phyloP scores from a whole-genome alignment of 1,140 invertebrate species.

The Leptinotarsa undecemlineata region DNA sequence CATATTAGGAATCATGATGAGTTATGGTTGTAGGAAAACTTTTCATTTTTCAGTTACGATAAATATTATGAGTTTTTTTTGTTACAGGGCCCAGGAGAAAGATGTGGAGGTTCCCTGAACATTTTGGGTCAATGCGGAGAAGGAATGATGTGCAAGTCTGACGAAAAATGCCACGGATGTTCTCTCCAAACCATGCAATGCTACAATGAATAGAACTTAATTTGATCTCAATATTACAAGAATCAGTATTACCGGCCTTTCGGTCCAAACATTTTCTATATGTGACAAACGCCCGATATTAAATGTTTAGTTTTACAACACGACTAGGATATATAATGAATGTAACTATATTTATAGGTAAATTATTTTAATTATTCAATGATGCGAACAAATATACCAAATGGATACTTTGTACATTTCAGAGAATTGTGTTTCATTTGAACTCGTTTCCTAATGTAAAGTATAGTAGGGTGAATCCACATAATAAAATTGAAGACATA shows the following conservation, averaged over 20 bases:
- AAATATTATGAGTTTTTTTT: background rate
- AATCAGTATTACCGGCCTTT: constrained; percentile 40
- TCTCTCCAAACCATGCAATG: constrained; percentile 43
- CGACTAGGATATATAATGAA: background rate
- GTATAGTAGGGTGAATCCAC: background rate
- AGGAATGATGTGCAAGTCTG: constrained; percentile 57
- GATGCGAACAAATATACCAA: constrained; percentile 7
- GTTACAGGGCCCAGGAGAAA: constrained; percentile 59
- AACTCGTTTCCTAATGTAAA: background rate
- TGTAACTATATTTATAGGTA: constrained; percentile 14
- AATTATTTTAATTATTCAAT: constrained; percentile 10
- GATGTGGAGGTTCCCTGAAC: constrained; percentile 57
- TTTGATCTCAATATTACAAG: constrained; percentile 34
- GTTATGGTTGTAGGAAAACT: no score
- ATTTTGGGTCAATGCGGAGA: constrained; percentile 59
- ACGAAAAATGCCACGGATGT: constrained; percentile 60
- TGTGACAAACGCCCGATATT: background rate
- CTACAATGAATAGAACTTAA: constrained; percentile 30
- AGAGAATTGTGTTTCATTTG: background rate
- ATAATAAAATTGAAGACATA: background rate
- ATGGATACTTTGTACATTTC: constrained; percentile 20
- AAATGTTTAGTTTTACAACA: background rate
- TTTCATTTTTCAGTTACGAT: no score
- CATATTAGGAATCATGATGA: no score
- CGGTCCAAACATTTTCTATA: no score